A percentile compares a stretch with the other conserved stretches of the same genome.
These are phyloP conservation scores for Catostomus latipinnis DNA, from an alignment of 2,797 vertebrate species.

Conservation along the genomic window DNA sequence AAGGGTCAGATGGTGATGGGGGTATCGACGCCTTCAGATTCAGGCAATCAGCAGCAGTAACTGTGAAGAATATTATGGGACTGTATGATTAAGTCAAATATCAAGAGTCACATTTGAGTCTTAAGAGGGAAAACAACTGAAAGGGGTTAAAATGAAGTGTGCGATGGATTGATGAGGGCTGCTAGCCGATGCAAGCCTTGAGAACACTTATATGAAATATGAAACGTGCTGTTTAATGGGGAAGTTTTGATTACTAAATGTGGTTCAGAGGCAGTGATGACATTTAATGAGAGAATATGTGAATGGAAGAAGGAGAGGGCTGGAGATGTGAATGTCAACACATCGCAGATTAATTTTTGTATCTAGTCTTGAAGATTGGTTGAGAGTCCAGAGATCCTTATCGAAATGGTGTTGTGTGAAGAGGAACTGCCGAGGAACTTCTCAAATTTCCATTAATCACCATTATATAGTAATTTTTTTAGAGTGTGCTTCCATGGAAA, in stretches of 20 bases:
- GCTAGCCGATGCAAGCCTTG: neutral
- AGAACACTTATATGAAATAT: slow-evolving; percentile 30
- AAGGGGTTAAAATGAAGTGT: slow-evolving; percentile 6
- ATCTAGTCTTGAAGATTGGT: slow-evolving; percentile 15
- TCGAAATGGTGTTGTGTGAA: neutral
- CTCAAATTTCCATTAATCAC: slow-evolving; percentile 11
- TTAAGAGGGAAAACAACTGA: neutral
- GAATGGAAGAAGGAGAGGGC: slow-evolving; percentile 23
- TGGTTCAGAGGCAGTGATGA: slow-evolving; percentile 31
- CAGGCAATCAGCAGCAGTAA: neutral
- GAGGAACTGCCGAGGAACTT: slow-evolving; percentile 12
- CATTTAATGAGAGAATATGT: slow-evolving; percentile 40
- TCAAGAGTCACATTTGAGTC: neutral
- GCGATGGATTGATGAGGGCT: slow-evolving; percentile 22
- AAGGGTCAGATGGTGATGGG: slow-evolving; percentile 15
- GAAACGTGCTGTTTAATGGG: slow-evolving; percentile 24
- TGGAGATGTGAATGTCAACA: slow-evolving; percentile 34
- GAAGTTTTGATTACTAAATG: slow-evolving; percentile 26
- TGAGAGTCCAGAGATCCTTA: slow-evolving; percentile 18
- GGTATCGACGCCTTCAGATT: neutral
- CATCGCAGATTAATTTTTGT: slow-evolving; percentile 15
- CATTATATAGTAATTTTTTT: neutral
- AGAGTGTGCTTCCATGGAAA: neutral
- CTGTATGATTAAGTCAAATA: slow-evolving; percentile 17
- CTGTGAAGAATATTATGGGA: slow-evolving; percentile 24